A percentile compares a stretch with the other conserved stretches of the same genome.
Conservation (phyloP, 1,140 invertebrate species). For the Micrasema minimum region DNA sequence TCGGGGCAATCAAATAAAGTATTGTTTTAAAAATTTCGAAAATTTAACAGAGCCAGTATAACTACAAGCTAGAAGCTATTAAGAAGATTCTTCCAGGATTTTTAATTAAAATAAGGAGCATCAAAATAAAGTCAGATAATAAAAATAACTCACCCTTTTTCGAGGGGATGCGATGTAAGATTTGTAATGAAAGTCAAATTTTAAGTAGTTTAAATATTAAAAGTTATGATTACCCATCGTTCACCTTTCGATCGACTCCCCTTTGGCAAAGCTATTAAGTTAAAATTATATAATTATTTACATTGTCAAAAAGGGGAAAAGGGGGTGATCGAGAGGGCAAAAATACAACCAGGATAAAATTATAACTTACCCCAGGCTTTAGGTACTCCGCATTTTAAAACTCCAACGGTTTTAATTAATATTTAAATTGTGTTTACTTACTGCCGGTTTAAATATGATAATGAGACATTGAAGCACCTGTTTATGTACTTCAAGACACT, state of each 20-base stretch:
- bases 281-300: constrained; percentile 53
- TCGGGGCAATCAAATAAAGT: neutral
- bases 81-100: constrained; percentile 15
- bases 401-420: constrained; percentile 12
- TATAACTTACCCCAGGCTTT: constrained; percentile 29
- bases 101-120: constrained; percentile 21
- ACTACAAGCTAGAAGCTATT: neutral
- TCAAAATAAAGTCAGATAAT: constrained; percentile 24
- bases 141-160: neutral
- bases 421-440: constrained; percentile 20
- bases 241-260: constrained; percentile 48
- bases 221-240: constrained; percentile 51
- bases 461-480: neutral
- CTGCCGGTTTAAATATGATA: neutral
- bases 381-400: constrained; percentile 17
- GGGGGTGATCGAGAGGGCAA: constrained; percentile 15
- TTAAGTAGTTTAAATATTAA: constrained; percentile 45
- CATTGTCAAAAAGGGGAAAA: constrained; percentile 44
- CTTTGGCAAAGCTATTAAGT: constrained; percentile 48
- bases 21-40: neutral
- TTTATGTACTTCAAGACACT: too few species aligned
- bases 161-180: constrained; percentile 1
- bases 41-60: neutral
- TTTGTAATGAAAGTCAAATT: constrained; percentile 52
- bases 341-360: constrained; percentile 30